phyloP scores from a whole-genome alignment of 2,113 vertebrate genomes.

The Amazona vittata region DNA sequence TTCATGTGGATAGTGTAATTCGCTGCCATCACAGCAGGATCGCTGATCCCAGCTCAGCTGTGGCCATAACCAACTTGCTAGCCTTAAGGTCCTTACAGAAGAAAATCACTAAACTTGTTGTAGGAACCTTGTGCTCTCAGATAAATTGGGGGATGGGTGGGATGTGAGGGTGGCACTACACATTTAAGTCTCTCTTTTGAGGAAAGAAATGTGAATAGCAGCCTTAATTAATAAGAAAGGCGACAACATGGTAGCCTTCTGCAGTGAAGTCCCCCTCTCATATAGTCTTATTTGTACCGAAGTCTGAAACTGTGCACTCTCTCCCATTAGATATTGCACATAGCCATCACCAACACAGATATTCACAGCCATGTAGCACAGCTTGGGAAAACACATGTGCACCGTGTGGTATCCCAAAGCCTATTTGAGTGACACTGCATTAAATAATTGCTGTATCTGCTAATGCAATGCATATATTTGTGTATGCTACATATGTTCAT shows the following conservation, averaged over 20 bases:
- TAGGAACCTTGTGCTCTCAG: neutral
- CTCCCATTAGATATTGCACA: neutral
- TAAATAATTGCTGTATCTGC: neutral
- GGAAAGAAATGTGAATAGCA: neutral
- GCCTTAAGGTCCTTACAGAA: neutral
- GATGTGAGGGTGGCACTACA: neutral
- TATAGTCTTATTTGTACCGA: neutral
- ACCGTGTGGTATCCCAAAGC: rapidly evolving
- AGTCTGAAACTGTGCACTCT: neutral
- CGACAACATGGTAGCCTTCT: neutral
- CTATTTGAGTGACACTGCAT: neutral
- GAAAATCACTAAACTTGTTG: neutral
- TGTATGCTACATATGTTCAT: neutral
- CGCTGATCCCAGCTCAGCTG: neutral
- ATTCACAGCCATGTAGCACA: neutral
- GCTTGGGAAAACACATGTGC: neutral
- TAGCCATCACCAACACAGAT: neutral
- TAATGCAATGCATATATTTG: neutral
- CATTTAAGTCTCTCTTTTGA: neutral
- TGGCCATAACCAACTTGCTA: neutral
- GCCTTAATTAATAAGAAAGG: neutral
- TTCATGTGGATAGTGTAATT: neutral
- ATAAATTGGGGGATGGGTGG: rapidly evolving
- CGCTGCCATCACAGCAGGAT: neutral
- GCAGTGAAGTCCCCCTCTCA: neutral